Conservation (phyloP, 2,113 vertebrate species). For the Gnathonemus longibarbis region DNA sequence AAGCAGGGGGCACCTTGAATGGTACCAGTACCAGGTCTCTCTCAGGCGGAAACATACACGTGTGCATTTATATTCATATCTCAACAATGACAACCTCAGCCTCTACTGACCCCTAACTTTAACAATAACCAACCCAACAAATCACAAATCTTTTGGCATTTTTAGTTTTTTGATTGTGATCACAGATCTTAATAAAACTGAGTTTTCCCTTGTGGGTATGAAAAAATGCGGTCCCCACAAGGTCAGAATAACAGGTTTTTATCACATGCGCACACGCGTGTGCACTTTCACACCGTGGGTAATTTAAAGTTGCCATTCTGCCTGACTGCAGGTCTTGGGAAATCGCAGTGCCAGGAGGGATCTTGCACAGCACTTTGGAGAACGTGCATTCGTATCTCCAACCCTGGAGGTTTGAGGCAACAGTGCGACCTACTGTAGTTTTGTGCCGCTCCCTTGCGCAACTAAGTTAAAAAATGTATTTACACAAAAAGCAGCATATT, state of each 20-base stretch:
- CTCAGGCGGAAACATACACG: neutral
- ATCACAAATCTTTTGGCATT: neutral
- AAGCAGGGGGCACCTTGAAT: neutral
- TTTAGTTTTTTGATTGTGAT: neutral
- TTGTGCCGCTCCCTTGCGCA: neutral
- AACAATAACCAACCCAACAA: neutral
- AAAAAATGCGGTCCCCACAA: neutral
- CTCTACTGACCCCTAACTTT: neutral
- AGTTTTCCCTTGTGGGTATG: neutral
- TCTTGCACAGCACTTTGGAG: neutral
- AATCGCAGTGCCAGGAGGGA: neutral
- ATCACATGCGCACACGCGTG: neutral
- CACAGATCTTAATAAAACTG: neutral
- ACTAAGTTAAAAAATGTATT: neutral
- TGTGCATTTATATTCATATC: neutral
- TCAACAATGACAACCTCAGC: too few relatives aligned
- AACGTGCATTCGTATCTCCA: neutral
- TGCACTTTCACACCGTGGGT: neutral
- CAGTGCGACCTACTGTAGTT: neutral
- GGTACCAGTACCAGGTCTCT: neutral
- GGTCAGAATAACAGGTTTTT: neutral
- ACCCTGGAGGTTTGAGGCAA: neutral
- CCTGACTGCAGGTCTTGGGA: neutral
- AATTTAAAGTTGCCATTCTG: neutral
- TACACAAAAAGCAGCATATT: neutral